These are phyloP conservation scores for Poeciliopsis prolifica DNA, from an alignment of 2,113 vertebrate species.

Conservation along the genomic window DNA sequence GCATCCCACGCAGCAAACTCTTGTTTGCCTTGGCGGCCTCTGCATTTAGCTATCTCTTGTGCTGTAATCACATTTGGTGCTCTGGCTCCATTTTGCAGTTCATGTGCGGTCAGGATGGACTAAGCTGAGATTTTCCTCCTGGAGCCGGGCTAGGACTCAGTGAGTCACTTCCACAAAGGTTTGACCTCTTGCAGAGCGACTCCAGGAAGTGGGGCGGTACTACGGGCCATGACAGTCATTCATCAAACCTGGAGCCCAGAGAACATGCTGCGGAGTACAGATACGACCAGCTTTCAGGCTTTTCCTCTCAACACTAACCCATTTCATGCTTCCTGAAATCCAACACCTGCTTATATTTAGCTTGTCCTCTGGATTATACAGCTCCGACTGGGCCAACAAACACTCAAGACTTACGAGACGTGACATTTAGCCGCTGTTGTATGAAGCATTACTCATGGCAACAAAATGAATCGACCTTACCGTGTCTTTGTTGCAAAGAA, in stretches of 20 bases:
- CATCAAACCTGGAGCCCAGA: conserved; percentile 40
- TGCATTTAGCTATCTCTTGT: conserved; percentile 43
- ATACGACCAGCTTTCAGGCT: conserved; percentile 22
- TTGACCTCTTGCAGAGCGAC: conserved; percentile 49
- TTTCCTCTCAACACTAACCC: conserved; percentile 45
- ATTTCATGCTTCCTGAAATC: conserved; percentile 68
- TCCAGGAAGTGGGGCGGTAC: conserved; percentile 49
- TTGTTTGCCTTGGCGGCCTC: conserved; percentile 57
- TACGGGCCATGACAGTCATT: conserved; percentile 47
- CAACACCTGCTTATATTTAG: conserved; percentile 72
- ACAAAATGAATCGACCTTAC: conserved; percentile 27
- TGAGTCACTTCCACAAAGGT: conserved; percentile 46
- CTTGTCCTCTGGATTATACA: conserved; percentile 56
- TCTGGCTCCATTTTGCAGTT: conserved; percentile 46
- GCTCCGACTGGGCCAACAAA: conserved; percentile 40
- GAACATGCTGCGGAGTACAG: conserved; percentile 26
- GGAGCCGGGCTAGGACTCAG: conserved; percentile 23
- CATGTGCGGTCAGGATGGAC: conserved; percentile 51
- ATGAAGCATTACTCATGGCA: conserved; percentile 40
- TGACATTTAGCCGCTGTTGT: conserved; percentile 24
- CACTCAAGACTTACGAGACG: conserved; percentile 38
- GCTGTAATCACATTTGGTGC: conserved; percentile 54
- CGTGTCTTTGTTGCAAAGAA: conserved; percentile 36
- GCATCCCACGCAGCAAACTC: conserved; percentile 25
- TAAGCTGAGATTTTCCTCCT: conserved; percentile 51